These are phyloP conservation scores for Drosophila hamatofila DNA, from an alignment of 2,888 invertebrate genomes.

Conservation along the genomic window DNA sequence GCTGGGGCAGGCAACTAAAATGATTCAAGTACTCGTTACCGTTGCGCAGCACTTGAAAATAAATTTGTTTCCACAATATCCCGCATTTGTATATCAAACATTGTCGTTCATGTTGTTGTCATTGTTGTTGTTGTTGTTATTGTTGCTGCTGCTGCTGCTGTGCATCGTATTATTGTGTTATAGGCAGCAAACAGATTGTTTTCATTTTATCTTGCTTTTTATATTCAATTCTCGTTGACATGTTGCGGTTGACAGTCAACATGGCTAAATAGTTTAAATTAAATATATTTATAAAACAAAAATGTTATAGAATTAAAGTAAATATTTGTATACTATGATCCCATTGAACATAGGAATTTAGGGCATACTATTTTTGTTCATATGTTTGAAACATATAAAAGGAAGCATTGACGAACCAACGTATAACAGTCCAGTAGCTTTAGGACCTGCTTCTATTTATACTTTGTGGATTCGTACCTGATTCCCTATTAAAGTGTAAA, in stretches of 20 bases:
- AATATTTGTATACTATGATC: neutral
- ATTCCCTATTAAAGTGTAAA: no score
- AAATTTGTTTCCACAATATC: constrained; percentile 71
- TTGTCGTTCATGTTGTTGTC: constrained; percentile 1
- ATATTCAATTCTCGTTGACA: constrained; percentile 57
- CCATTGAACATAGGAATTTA: neutral
- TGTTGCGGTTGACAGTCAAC: constrained; percentile 15
- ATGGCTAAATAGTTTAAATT: neutral
- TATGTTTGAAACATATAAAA: neutral
- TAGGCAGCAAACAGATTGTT: constrained; percentile 63
- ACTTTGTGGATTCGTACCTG: no score
- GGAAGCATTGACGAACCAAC: neutral
- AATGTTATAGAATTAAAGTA: neutral
- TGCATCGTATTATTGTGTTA: constrained; percentile 51
- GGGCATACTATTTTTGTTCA: neutral
- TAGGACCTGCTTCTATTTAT: neutral
- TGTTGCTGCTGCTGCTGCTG: constrained; percentile 30
- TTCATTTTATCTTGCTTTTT: constrained; percentile 53
- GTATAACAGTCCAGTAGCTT: neutral
- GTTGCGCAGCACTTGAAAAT: constrained; percentile 72
- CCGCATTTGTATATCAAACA: constrained; percentile 51
- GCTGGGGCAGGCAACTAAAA: constrained; percentile 51
- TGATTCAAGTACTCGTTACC: constrained; percentile 65
- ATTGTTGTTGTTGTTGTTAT: constrained; percentile 18
- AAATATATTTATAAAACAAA: neutral